These are phyloP conservation scores for Spodoptera exigua DNA, from an alignment of 2,888 invertebrate species.

Conservation along the genomic window DNA sequence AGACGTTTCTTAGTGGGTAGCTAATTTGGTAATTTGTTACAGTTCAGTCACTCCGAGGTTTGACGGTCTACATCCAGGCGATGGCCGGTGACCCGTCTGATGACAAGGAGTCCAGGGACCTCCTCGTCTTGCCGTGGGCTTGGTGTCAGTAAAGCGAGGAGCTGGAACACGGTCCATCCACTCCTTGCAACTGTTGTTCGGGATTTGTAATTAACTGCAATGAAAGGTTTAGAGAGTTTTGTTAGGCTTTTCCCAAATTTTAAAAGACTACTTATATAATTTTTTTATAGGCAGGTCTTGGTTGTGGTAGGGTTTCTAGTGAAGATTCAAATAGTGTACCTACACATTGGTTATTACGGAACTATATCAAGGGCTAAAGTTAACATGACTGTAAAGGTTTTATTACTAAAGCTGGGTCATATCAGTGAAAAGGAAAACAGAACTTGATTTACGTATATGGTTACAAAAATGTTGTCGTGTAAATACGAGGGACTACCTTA, in stretches of 20 bases:
- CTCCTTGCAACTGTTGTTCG: conserved; percentile 81
- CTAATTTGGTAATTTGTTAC: conserved; percentile 11
- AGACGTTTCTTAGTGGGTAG: conserved; percentile 39
- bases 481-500: conserved; percentile 31
- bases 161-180: conserved; percentile 85
- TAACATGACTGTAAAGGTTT: conserved; percentile 11
- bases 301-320: too few species aligned
- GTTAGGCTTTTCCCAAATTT: conserved; percentile 15
- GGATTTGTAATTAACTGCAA: conserved; percentile 79
- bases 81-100: conserved; percentile 82
- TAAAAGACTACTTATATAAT: neutral
- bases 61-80: conserved; percentile 82
- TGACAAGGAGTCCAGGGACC: conserved; percentile 81
- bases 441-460: conserved; percentile 26
- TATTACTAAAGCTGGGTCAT: conserved; percentile 24
- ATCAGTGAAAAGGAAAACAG: conserved; percentile 12
- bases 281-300: too few species aligned
- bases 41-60: conserved; percentile 48
- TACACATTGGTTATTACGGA: neutral
- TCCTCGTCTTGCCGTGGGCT: conserved; percentile 70
- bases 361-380: conserved; percentile 3
- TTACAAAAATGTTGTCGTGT: conserved; percentile 27
- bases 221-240: conserved; percentile 19
- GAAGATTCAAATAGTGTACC: too few species aligned
- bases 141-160: conserved; percentile 87